These are phyloP conservation scores for Melinopterus prodromus DNA, from an alignment of 2,888 invertebrate genomes.

Conservation along the genomic window DNA sequence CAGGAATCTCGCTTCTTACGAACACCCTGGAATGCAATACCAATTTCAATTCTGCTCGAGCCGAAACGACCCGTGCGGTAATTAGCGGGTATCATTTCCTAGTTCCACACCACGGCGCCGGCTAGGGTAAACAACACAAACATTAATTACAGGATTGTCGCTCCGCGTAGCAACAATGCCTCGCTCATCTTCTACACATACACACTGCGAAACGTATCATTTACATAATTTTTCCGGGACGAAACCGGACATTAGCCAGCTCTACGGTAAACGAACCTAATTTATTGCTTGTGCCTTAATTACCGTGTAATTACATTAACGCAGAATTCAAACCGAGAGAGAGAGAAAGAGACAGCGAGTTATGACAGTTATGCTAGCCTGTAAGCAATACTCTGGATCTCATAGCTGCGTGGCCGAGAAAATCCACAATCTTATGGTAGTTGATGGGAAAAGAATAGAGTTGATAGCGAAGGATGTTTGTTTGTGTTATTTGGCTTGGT, in stretches of 20 bases:
- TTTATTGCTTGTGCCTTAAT: background rate
- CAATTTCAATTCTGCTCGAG: background rate
- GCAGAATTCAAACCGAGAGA: background rate
- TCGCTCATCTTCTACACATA: background rate
- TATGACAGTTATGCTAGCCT: background rate
- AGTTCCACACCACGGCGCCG: background rate
- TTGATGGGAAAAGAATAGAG: background rate
- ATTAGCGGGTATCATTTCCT: background rate
- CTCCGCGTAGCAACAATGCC: background rate
- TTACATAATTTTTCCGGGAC: background rate
- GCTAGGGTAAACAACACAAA: background rate
- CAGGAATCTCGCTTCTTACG: too few species aligned
- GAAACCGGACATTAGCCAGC: background rate
- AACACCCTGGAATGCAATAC: background rate
- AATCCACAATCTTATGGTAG: background rate
- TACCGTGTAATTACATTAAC: slow-evolving; percentile 4
- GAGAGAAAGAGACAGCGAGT: background rate
- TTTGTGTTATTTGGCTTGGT: background rate
- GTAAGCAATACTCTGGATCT: background rate
- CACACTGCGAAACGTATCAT: background rate
- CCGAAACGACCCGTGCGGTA: background rate
- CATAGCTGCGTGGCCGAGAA: background rate
- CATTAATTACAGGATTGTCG: background rate
- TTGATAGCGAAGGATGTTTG: background rate
- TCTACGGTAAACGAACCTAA: background rate